phyloP scores from a whole-genome alignment of 2,888 invertebrate genomes.

The Ellobium chinense region DNA sequence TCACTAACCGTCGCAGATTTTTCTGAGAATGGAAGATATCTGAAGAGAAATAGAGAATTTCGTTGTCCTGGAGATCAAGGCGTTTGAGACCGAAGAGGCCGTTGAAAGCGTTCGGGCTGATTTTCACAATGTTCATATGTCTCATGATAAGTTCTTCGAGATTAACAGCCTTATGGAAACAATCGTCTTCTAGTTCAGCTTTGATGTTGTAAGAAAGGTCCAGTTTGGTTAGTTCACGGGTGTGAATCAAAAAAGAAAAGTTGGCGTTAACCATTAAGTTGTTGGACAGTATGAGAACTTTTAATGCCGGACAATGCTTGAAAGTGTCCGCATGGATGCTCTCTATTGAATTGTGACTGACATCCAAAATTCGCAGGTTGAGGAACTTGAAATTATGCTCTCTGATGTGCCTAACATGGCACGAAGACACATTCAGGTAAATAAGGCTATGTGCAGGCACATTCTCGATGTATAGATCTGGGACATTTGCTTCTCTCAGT shows the following conservation, averaged over 20 bases:
- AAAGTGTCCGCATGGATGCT: not conserved
- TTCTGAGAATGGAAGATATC: slow-evolving; percentile 9
- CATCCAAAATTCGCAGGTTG: slow-evolving; percentile 33
- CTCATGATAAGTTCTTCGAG: not conserved
- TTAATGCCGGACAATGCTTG: slow-evolving; percentile 25
- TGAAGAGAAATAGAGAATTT: not conserved
- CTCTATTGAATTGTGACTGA: slow-evolving; percentile 17
- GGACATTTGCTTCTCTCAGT: not conserved
- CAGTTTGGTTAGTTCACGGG: not conserved
- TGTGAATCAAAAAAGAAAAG: not conserved
- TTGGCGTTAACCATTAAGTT: slow-evolving; percentile 4
- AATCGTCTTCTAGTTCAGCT: not conserved
- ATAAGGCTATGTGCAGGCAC: slow-evolving; percentile 9
- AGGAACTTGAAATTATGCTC: not conserved
- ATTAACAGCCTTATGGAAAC: not conserved
- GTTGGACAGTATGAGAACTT: slow-evolving; percentile 10
- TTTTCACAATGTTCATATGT: slow-evolving; percentile 14
- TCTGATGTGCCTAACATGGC: not conserved
- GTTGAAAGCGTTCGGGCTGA: slow-evolving; percentile 34
- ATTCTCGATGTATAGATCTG: not conserved
- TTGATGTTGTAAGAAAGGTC: slow-evolving; percentile 18
- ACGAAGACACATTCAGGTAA: slow-evolving; percentile 23
- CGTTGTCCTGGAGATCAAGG: slow-evolving; percentile 18
- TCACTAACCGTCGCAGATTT: slow-evolving; percentile 20
- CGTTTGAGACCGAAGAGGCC: slow-evolving; percentile 24